A percentile compares a stretch with the other conserved stretches of the same genome.
phyloP scores from a whole-genome alignment of 2,113 vertebrate genomes.

The Dipodomys merriami region DNA sequence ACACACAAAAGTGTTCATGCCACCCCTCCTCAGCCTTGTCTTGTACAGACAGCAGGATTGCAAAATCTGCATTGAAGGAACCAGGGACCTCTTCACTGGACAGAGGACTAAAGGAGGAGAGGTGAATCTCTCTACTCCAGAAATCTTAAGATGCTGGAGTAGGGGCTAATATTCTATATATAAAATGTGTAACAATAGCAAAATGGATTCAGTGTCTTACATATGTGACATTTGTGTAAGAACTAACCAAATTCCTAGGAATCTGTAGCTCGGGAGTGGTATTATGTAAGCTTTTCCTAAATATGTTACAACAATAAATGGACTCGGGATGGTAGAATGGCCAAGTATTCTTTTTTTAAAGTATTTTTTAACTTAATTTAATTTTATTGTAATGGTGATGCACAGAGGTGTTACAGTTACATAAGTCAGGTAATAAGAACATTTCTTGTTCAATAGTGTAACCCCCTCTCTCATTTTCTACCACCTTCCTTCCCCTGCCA shows the following conservation, averaged over 20 bases:
- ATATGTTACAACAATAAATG: background rate
- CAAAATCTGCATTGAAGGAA: background rate
- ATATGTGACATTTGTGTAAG: background rate
- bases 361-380: too few relatives aligned
- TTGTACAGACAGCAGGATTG: background rate
- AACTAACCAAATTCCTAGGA: background rate
- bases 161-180: background rate
- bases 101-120: background rate
- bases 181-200: background rate
- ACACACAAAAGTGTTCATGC: too few relatives aligned
- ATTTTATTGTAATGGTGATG: too few relatives aligned
- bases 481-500: background rate
- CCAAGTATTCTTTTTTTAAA: background rate
- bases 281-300: background rate
- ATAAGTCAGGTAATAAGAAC: too few relatives aligned
- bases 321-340: background rate
- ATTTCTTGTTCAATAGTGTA: too few relatives aligned
- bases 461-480: background rate
- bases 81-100: background rate
- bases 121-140: background rate
- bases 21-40: too few relatives aligned
- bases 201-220: background rate
- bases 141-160: background rate
- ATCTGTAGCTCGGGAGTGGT: background rate
- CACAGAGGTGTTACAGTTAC: too few relatives aligned